Base-by-base conservation (phyloP, 2,888 invertebrate species). In the Coleophora flavipennella region DNA sequence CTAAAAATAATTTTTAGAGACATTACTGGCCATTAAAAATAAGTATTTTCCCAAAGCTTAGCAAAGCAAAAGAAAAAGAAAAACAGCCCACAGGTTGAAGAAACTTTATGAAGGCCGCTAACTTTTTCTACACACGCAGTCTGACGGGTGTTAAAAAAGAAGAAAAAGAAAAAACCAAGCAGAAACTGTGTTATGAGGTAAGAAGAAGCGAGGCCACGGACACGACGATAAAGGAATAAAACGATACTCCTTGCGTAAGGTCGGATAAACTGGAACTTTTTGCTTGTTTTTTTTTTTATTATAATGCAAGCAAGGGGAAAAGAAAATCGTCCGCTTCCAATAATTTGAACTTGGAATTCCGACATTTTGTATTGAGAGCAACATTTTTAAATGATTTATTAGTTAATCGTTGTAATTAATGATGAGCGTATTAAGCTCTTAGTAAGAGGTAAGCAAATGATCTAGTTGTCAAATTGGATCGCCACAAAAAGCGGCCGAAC, bases 181-280 rank as follows among this genome's bases (percentile, higher is more conserved):
- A 56, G 78, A 79, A 81, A 81, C 75, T 83, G 80, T 83, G 83
- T 81, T 80, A 83, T 73, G 75, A 76, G 83, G 83, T 80, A 81
- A 83, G 79, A 69, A 74, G 62, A 64, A 68, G n/a, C n/a, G 66
- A 70, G 76, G 76, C 73, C 78, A 75, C 64, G 76, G 73, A 69
- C 76, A 70, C 74, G 72, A 62, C 59, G 73, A 78, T 75, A 80
- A 80, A 79, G 72, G 69, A 81, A 79, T 75, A 80, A 80, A 80
- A 79, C 73, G 75, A 79, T 64, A 67, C 67, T 20, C 20, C 20
- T 20, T 70, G 74, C 72, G 77, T 77, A 72, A 73, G 77, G 72
- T 72, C 76, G 77, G 57, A 58, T 57, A 63, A 64, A 62, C 65
- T 60, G 60, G 54, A 63, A 69, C 61, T 68, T 73, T 70, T 69